These are phyloP conservation scores for Mycalesis mineus DNA, from an alignment of 2,888 invertebrate genomes.

Conservation along the genomic window DNA sequence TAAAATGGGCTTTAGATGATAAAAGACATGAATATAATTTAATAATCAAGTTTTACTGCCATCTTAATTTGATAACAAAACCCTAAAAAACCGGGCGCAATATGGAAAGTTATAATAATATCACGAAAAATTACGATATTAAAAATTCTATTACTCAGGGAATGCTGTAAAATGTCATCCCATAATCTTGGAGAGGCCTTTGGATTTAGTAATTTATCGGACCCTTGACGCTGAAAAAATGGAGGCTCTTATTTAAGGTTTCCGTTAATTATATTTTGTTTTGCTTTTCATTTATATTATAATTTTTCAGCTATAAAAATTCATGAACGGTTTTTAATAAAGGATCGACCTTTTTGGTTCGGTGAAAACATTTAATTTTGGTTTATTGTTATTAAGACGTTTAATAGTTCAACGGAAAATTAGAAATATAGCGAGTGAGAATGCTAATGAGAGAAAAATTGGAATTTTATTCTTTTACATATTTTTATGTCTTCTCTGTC, in stretches of 20 bases:
- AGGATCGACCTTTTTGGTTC: neutral
- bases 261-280: constrained; percentile 26
- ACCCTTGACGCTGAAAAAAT: constrained; percentile 17
- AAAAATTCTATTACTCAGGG: constrained; percentile 16
- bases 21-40: no score
- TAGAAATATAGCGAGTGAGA: no score
- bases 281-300: constrained; percentile 29
- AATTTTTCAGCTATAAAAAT: constrained; percentile 19
- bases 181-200: constrained; percentile 17
- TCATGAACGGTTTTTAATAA: constrained; percentile 9
- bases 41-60: no score
- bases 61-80: no score
- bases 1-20: no score
- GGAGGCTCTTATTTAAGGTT: constrained; percentile 18
- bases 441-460: no score
- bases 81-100: neutral
- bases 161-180: constrained; percentile 18
- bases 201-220: constrained; percentile 25
- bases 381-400: no score
- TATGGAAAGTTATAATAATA: constrained; percentile 4
- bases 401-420: no score
- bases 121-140: constrained; percentile 15
- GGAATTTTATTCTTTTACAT: no score
- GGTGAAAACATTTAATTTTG: neutral
- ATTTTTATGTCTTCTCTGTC: neutral